Percentiles rank a stretch among this genome's conserved stretches.
These are phyloP conservation scores for Tethya wilhelma DNA, from an alignment of 37 sponge, comb jelly and placozoan genomes.

Conservation along the genomic window DNA sequence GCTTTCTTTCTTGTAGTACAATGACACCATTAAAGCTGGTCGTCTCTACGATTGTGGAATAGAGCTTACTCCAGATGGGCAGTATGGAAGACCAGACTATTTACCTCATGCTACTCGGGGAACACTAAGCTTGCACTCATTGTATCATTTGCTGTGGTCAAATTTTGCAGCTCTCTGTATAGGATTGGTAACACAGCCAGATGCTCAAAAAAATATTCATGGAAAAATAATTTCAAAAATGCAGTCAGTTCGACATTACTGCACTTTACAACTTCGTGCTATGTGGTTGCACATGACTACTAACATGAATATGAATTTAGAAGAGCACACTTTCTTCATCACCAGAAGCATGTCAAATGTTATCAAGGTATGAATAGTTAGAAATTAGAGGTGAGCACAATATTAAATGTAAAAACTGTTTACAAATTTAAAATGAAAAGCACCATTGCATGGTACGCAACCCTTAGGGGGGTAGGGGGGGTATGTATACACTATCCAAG, in stretches of 20 bases:
- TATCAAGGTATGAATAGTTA: too few species aligned
- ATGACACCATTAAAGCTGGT: constrained; percentile 5
- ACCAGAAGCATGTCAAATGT: too few species aligned
- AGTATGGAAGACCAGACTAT: constrained; percentile 71
- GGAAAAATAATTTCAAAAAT: constrained; percentile 63
- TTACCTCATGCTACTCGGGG: constrained; percentile 53
- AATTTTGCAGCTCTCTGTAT: constrained; percentile 74
- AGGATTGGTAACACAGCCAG: constrained; percentile 59
- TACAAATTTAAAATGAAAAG: too few species aligned
- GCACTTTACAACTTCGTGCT: constrained; percentile 57
- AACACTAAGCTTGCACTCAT: constrained; percentile 71
- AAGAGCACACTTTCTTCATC: too few species aligned
- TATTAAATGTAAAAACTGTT: too few species aligned
- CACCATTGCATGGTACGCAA: too few species aligned
- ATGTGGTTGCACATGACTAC: constrained; percentile 63
- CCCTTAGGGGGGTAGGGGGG: too few species aligned
- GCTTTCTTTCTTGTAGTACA: constrained; percentile 13
- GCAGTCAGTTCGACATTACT: constrained; percentile 56
- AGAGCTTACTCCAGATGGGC: constrained; percentile 66
- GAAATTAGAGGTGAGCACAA: too few species aligned
- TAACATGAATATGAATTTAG: constrained; percentile 47
- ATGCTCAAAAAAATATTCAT: constrained; percentile 38
- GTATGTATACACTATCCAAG: too few species aligned
- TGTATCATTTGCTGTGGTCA: constrained; percentile 74
- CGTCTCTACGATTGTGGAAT: constrained; percentile 71